Percentiles rank a stretch among this genome's conserved stretches.
Conservation (phyloP, 53 echinoderm and acorn worm species). For the Antedon mediterranea region DNA sequence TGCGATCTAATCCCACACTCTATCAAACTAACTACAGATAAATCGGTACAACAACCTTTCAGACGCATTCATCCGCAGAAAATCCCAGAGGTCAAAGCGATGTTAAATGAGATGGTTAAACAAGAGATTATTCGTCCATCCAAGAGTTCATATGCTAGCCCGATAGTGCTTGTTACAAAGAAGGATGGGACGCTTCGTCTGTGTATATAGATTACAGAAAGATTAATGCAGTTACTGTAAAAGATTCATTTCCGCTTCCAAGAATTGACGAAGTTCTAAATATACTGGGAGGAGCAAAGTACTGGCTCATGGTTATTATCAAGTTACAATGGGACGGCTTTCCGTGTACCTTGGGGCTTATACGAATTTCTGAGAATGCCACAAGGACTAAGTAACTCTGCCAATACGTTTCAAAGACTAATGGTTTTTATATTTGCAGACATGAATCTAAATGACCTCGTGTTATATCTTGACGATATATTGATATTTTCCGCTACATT, state of each 20-base stretch:
- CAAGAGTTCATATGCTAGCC: slow-evolving; percentile 6
- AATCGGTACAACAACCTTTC: neutral
- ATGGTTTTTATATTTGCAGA: slow-evolving; percentile 7
- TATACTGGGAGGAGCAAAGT: slow-evolving; percentile 2
- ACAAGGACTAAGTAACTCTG: neutral
- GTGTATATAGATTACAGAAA: slow-evolving; percentile 2
- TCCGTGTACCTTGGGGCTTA: slow-evolving; percentile 9
- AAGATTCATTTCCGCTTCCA: slow-evolving; percentile 9
- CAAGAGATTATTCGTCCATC: neutral
- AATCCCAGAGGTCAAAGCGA: slow-evolving; percentile 1
- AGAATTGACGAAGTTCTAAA: slow-evolving; percentile 6
- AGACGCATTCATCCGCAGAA: slow-evolving; percentile 4
- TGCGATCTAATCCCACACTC: slow-evolving; percentile 4
- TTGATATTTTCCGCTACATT: slow-evolving; percentile 3
- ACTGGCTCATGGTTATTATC: slow-evolving; percentile 46
- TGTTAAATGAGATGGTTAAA: slow-evolving; percentile 6
- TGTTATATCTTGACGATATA: slow-evolving; percentile 7
- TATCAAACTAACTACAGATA: neutral
- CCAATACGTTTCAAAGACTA: slow-evolving; percentile 2
- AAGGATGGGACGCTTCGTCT: slow-evolving; percentile 12
- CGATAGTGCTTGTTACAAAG: slow-evolving; percentile 2
- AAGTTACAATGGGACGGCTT: slow-evolving; percentile 20
- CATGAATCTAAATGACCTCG: slow-evolving; percentile 1
- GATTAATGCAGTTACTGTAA: neutral
- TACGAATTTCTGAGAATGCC: slow-evolving; percentile 7